phyloP scores from a whole-genome alignment of 1,140 invertebrate species.

The Spodoptera frugiperda region DNA sequence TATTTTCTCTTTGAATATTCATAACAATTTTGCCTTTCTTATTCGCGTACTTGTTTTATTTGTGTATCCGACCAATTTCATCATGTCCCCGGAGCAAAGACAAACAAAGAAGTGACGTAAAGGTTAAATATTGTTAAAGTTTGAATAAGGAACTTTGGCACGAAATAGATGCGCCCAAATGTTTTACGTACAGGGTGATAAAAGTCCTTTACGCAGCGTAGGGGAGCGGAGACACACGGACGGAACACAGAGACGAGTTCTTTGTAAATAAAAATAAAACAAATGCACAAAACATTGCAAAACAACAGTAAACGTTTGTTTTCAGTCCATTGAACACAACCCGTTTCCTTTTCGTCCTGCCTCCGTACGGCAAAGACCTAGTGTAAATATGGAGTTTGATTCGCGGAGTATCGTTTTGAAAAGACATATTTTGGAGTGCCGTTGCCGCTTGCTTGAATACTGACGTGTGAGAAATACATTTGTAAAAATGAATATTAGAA shows the following conservation, averaged over 20 bases:
- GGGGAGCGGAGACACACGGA: conserved; percentile 6
- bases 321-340: conserved; percentile 29
- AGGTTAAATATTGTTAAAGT: conserved; percentile 67
- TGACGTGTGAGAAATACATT: no score
- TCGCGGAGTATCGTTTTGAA: no score
- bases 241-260: background rate
- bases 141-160: conserved; percentile 57
- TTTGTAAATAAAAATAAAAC: conserved; percentile 1
- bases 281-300: conserved; percentile 24
- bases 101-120: conserved; percentile 59
- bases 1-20: conserved; percentile 19
- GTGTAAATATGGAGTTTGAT: conserved; percentile 6
- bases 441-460: no score
- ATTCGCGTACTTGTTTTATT: conserved; percentile 23
- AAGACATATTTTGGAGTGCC: no score
- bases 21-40: conserved; percentile 27
- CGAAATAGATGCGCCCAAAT: conserved; percentile 55
- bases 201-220: background rate
- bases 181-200: conserved; percentile 48
- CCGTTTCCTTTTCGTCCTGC: background rate
- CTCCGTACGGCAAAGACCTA: background rate
- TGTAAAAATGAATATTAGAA: no score
- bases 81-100: conserved; percentile 48
- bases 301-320: conserved; percentile 21
- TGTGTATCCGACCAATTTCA: conserved; percentile 32